These are phyloP conservation scores for Chloromyia formosa DNA, from an alignment of 2,888 invertebrate genomes.

Conservation along the genomic window DNA sequence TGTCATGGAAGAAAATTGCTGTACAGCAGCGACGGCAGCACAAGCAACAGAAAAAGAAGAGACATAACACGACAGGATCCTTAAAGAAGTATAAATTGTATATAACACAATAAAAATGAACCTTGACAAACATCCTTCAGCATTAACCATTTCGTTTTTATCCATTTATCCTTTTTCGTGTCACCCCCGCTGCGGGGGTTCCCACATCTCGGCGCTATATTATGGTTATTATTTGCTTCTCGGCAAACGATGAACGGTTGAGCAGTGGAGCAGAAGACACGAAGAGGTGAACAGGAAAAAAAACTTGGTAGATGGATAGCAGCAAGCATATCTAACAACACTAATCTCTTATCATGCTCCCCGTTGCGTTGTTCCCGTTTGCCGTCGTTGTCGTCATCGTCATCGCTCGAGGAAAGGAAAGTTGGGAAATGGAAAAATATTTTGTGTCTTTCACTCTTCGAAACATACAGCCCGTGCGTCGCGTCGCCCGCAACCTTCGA, in stretches of 20 bases:
- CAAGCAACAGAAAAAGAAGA: slow-evolving; percentile 23
- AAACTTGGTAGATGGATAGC: slow-evolving; percentile 15
- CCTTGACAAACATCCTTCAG: slow-evolving; percentile 50
- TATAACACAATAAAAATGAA: slow-evolving; percentile 50
- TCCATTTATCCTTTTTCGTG: slow-evolving; percentile 42
- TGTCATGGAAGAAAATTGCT: no score
- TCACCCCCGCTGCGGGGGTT: neutral
- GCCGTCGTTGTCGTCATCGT: slow-evolving; percentile 41
- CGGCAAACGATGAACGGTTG: slow-evolving; percentile 18
- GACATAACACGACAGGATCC: slow-evolving; percentile 40
- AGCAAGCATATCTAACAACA: slow-evolving; percentile 44
- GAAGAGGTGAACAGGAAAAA: slow-evolving; percentile 18
- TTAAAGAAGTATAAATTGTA: slow-evolving; percentile 48
- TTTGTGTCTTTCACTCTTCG: slow-evolving; percentile 14
- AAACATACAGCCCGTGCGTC: neutral
- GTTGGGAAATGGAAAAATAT: slow-evolving; percentile 34
- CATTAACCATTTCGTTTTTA: slow-evolving; percentile 47
- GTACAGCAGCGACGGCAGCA: no score
- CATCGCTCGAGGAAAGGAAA: no score
- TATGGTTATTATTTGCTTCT: slow-evolving; percentile 35
- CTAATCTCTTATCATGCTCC: slow-evolving; percentile 34
- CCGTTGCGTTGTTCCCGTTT: neutral
- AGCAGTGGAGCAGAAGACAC: neutral
- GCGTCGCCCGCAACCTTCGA: neutral
- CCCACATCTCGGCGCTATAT: neutral